Percentiles rank a stretch among this genome's conserved stretches.
These are phyloP conservation scores for Ammodramus savannarum DNA, from an alignment of 2,113 vertebrate genomes.

Conservation along the genomic window DNA sequence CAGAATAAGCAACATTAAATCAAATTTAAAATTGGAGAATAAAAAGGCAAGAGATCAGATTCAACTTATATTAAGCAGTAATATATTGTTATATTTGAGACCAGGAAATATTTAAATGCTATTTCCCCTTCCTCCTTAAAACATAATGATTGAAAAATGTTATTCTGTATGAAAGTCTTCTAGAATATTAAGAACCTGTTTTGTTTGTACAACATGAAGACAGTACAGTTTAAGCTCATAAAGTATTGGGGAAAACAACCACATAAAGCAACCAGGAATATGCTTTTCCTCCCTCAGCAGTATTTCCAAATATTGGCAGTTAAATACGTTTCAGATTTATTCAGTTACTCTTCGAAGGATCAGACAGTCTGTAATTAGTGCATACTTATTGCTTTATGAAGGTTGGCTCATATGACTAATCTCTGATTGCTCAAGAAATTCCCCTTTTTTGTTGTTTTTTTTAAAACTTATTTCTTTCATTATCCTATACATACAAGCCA, in stretches of 20 bases:
- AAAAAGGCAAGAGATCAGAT: conserved; percentile 8
- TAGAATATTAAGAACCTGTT: conserved; percentile 50
- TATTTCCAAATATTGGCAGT: conserved; percentile 37
- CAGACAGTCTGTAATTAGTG: background rate
- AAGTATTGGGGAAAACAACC: background rate
- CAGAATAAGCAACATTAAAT: conserved; percentile 50
- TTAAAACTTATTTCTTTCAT: conserved; percentile 11
- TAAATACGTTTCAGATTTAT: conserved; percentile 4
- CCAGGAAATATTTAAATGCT: background rate
- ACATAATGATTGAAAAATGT: conserved; percentile 31
- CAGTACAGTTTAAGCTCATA: conserved; percentile 41
- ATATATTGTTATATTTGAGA: conserved; percentile 28
- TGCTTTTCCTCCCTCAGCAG: conserved; percentile 10
- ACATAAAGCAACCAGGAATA: background rate
- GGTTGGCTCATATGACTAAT: conserved; percentile 32
- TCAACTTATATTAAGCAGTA: conserved; percentile 48
- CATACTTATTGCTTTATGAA: conserved; percentile 19
- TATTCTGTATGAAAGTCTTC: conserved; percentile 29
- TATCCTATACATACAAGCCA: conserved; percentile 11
- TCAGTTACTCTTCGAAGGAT: conserved; percentile 1
- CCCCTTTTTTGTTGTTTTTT: background rate
- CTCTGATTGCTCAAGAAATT: conserved; percentile 27
- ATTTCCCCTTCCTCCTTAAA: conserved; percentile 1
- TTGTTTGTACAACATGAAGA: conserved; percentile 17
- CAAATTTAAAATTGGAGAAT: background rate